Evolutionary conservation across 2,888 invertebrate genomes (phyloP).

Genomic region (Rhagium mordax): DNA sequence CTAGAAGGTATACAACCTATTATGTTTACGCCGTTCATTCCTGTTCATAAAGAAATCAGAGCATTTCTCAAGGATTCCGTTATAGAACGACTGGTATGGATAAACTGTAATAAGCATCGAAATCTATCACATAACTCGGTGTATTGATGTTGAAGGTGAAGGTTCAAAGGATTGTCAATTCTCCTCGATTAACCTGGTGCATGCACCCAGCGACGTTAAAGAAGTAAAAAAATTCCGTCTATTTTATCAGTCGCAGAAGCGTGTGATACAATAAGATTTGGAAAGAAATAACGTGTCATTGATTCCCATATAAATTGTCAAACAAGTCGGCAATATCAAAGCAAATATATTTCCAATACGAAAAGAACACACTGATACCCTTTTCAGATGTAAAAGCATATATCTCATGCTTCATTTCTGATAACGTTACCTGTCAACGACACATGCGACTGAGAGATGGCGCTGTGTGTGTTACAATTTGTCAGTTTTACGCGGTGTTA

Average conservation of each 20-base stretch:
- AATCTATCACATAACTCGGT: too few species aligned
- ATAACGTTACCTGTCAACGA: conserved; percentile 52
- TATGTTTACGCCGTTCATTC: too few species aligned
- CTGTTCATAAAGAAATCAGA: too few species aligned
- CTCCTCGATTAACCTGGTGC: too few species aligned
- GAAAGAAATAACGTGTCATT: conserved; percentile 25
- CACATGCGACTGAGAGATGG: conserved; percentile 46
- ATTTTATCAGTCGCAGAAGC: conserved; percentile 9
- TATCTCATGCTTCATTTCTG: conserved; percentile 53
- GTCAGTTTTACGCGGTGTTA: conserved; percentile 27
- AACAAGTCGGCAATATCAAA: conserved; percentile 32
- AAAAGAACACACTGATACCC: conserved; percentile 22
- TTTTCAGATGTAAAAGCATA: conserved; percentile 36
- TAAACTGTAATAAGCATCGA: too few species aligned
- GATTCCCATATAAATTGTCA: conserved; percentile 31
- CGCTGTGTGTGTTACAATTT: conserved; percentile 25
- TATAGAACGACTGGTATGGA: too few species aligned
- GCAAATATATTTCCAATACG: conserved; percentile 25
- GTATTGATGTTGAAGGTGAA: too few species aligned
- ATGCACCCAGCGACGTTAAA: not conserved
- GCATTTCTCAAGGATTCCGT: too few species aligned
- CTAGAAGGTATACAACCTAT: too few species aligned
- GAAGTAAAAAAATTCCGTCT: not conserved
- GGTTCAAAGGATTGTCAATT: too few species aligned
- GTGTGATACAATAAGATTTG: conserved; percentile 6